Evolutionary conservation across 2,113 vertebrate species (phyloP), one percentile per base, ranked within the genome.

Genomic region (Ciconia boyciana): DNA sequence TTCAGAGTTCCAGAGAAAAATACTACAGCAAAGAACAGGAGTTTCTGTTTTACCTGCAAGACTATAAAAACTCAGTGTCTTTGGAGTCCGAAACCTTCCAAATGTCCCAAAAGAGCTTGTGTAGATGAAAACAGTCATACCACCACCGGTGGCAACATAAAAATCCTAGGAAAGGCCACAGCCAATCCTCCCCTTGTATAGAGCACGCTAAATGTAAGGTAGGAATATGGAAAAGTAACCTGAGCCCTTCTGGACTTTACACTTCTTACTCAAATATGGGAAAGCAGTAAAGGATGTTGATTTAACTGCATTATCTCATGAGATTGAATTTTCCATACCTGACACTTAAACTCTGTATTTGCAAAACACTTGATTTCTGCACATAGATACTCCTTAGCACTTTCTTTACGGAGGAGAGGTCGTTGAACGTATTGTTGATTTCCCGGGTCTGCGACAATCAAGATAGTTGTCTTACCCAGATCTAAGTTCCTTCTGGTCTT

Each of bases 241-340:
- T 41, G 86, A 97, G 96, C 93, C 87, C 94, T 96, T 81, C 81
- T 94, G 97, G 93, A 98, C 98, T 98, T 98, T 98, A 97, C 62
- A 95, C 98, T 71, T 93, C 43, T 84, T 66, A 66, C 75, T 68
- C 91, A 96, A 90, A 95, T 81, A 95, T 68, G 46, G 87, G 77
- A 94, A 77, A 48, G 51, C 68, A 88, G 80, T 84, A 92, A 90
- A 94, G 78, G 71, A 55, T 90, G 89, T 94, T 90, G 88, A 94
- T 72, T 92, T 78, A 57, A 52, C 75, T 78, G 58, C 52, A 51
- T 77, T 81, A 87, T 93, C 87, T 95, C 83, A 7, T 43, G 60
- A 65, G 49, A 49, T 41, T 86, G 32, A 64, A 44, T 76, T 86
- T 80, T 91, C 78, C 52, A 64, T 74, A 78, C 21, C 70, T 48